phyloP scores from a whole-genome alignment of 2,888 invertebrate genomes.

The Halictus ligatus region DNA sequence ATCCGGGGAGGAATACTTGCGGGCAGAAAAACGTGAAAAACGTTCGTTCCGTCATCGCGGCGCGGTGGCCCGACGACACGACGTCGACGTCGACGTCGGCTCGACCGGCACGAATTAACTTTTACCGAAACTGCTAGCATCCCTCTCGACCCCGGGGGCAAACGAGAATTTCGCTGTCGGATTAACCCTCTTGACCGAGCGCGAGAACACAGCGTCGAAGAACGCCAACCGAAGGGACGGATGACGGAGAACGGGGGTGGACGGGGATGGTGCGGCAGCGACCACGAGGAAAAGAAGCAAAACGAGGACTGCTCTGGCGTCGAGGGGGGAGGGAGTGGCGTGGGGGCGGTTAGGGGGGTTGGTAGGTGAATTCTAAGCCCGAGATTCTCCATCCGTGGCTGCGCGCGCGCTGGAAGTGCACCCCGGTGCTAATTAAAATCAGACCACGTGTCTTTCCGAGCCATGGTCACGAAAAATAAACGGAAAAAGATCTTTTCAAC shows the following conservation, averaged over 20 bases:
- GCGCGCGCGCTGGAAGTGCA: constrained; percentile 65
- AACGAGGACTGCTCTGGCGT: constrained; percentile 39
- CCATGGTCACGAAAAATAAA: constrained; percentile 79
- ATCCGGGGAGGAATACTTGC: background rate
- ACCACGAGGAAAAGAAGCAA: constrained; percentile 55
- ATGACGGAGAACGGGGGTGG: background rate
- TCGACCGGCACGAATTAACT: constrained; percentile 29
- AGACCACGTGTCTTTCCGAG: constrained; percentile 81
- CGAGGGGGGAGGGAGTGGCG: background rate
- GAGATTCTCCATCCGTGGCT: constrained; percentile 72
- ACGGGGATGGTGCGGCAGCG: constrained; percentile 15
- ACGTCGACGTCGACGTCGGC: background rate
- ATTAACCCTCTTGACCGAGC: constrained; percentile 70
- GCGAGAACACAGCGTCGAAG: constrained; percentile 58
- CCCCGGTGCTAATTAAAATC: constrained; percentile 79
- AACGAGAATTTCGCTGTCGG: constrained; percentile 57
- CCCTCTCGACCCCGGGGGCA: constrained; percentile 23
- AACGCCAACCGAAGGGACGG: constrained; percentile 28
- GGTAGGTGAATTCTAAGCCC: constrained; percentile 73
- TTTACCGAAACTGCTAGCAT: constrained; percentile 40
- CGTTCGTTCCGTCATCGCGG: background rate
- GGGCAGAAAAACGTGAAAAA: background rate
- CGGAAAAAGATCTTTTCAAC: constrained; percentile 81
- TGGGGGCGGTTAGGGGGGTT: background rate
- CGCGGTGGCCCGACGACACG: background rate